Evolutionary conservation across 2,888 invertebrate species (phyloP).

Genomic region (Agrilus mali): DNA sequence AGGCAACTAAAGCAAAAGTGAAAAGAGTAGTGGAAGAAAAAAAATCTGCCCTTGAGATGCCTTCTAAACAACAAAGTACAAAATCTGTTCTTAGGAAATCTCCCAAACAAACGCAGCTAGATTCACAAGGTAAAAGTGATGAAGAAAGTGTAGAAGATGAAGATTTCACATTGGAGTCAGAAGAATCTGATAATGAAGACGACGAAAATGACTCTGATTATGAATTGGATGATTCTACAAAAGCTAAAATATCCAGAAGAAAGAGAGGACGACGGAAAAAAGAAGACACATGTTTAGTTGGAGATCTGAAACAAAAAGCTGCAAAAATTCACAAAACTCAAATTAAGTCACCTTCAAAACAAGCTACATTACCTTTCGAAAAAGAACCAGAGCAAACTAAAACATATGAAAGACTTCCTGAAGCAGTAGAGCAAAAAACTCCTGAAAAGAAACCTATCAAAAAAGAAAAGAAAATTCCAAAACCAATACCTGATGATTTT

Average conservation of each 20-base stretch:
- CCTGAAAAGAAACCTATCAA: conserved; percentile 25
- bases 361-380: conserved; percentile 7
- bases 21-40: conserved; percentile 1
- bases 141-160: conserved; percentile 45
- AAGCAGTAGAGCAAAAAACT: conserved; percentile 16
- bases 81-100: conserved; percentile 17
- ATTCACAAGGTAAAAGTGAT: conserved; percentile 3
- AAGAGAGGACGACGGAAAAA: conserved; percentile 17
- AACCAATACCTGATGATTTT: conserved; percentile 46
- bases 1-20: conserved; percentile 5
- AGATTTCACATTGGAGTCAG: conserved; percentile 34
- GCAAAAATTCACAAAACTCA: conserved; percentile 9
- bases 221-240: conserved; percentile 23
- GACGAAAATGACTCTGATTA: conserved; percentile 41
- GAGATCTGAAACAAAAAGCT: conserved; percentile 7
- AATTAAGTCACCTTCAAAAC: conserved; percentile 4
- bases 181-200: conserved; percentile 24
- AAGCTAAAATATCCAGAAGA: conserved; percentile 18
- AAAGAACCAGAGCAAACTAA: conserved; percentile 9
- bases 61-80: conserved; percentile 23
- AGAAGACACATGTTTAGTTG: conserved; percentile 9
- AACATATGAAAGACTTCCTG: conserved; percentile 16
- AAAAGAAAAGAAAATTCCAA: conserved; percentile 36
- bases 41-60: conserved; percentile 1
- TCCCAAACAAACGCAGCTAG: neutral